Evolutionary conservation across 2,797 vertebrate genomes (phyloP).

Genomic region (Chiloscyllium punctatum): DNA sequence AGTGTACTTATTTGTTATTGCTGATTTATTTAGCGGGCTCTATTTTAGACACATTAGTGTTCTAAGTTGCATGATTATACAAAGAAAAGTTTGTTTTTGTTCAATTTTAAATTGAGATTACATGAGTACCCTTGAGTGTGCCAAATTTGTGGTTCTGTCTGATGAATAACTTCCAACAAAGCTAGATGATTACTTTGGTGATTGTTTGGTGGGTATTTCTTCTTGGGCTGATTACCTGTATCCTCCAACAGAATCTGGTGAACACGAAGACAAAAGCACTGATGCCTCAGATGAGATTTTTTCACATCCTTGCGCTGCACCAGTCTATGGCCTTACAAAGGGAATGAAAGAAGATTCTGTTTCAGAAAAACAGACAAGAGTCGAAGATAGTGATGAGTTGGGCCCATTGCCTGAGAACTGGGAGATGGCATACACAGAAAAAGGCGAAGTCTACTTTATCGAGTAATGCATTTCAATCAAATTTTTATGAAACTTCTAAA

Average conservation of each 20-base stretch:
- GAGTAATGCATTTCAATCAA: conserved; percentile 75
- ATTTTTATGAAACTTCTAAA: conserved; percentile 67
- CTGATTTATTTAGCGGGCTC: neutral
- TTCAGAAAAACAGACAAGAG: conserved; percentile 67
- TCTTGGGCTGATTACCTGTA: neutral
- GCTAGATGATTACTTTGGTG: neutral
- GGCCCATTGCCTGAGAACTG: conserved; percentile 92
- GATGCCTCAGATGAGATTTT: conserved; percentile 73
- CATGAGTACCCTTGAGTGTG: neutral
- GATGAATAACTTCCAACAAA: neutral
- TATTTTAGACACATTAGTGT: neutral
- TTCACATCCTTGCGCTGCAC: conserved; percentile 65
- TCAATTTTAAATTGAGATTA: neutral
- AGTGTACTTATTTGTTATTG: neutral
- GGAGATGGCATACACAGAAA: conserved; percentile 99
- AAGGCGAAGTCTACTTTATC: conserved; percentile 98
- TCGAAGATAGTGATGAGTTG: conserved; percentile 79
- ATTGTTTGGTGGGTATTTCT: neutral
- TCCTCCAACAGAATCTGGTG: conserved; percentile 76
- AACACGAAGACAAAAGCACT: conserved; percentile 88
- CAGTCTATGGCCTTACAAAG: conserved; percentile 70
- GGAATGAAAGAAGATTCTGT: conserved; percentile 70
- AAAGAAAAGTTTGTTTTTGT: neutral
- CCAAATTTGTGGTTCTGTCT: neutral
- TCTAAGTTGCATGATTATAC: neutral